These are phyloP conservation scores for Embidobia sp. DNA, from an alignment of 2,888 invertebrate species.

Conservation along the genomic window DNA sequence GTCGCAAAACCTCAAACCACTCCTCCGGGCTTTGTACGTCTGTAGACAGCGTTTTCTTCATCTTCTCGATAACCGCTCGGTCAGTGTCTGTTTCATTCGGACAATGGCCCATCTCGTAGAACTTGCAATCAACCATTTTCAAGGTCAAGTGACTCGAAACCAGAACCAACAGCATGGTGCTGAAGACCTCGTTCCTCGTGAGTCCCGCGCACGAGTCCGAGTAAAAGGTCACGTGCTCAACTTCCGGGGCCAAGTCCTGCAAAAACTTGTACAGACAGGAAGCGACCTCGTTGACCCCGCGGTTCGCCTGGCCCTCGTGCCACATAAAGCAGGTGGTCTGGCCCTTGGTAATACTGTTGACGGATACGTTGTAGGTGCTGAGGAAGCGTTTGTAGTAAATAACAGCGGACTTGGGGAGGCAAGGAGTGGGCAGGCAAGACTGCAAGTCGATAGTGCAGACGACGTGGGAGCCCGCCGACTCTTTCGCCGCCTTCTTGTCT, in stretches of 20 bases:
- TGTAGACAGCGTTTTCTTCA: conserved; percentile 2
- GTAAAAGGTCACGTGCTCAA: background rate
- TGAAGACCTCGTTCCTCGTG: background rate
- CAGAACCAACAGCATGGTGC: background rate
- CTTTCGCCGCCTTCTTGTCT: background rate
- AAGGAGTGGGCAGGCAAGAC: conserved; percentile 11
- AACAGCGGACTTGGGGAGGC: background rate
- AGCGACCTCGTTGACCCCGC: conserved; percentile 65
- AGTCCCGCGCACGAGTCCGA: conserved; percentile 6
- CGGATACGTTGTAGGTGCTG: conserved; percentile 5
- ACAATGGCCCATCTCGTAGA: background rate
- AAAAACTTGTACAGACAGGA: no score
- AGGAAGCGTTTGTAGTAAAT: conserved; percentile 4
- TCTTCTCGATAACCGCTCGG: conserved; percentile 13
- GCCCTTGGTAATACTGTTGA: background rate
- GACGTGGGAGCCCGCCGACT: background rate
- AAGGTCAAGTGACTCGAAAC: background rate
- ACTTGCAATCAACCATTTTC: conserved; percentile 7
- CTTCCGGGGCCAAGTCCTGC: no score
- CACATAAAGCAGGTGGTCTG: conserved; percentile 5
- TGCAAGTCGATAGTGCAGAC: conserved; percentile 9
- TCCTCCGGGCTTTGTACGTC: conserved; percentile 29
- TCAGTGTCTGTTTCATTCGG: conserved; percentile 27
- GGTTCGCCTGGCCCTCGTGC: conserved; percentile 62
- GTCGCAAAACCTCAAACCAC: conserved; percentile 30